A percentile compares a stretch with the other conserved stretches of the same genome.
These are phyloP conservation scores for Eupsilia transversa DNA, from an alignment of 2,888 invertebrate genomes.

Conservation along the genomic window DNA sequence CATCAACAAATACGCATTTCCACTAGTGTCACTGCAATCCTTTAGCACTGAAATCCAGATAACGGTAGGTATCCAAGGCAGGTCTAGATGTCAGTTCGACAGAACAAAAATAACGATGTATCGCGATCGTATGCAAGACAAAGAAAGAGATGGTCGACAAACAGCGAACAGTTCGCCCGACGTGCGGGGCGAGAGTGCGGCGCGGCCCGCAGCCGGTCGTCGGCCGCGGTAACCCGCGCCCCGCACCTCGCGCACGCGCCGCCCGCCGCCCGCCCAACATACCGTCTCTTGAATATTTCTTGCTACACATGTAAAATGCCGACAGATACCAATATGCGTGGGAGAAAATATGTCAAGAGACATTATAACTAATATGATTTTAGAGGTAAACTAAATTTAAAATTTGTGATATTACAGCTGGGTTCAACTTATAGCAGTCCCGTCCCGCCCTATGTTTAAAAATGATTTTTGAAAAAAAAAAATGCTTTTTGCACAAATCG, in stretches of 20 bases:
- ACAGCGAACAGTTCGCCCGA: conserved; percentile 75
- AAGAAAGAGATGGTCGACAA: conserved; percentile 73
- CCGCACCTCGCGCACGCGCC: conserved; percentile 82
- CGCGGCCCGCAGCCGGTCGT: conserved; percentile 77
- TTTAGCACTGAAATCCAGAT: conserved; percentile 87
- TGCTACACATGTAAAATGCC: conserved; percentile 83
- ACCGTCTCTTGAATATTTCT: conserved; percentile 81
- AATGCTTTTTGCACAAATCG: not conserved
- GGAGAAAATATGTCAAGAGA: conserved; percentile 69
- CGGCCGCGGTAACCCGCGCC: conserved; percentile 73
- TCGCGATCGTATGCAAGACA: conserved; percentile 80
- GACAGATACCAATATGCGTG: conserved; percentile 79
- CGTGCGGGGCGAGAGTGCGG: conserved; percentile 85
- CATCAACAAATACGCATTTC: conserved; percentile 69
- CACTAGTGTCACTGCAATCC: conserved; percentile 88
- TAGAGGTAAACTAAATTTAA: conserved; percentile 39
- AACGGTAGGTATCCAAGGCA: conserved; percentile 71
- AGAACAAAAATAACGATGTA: conserved; percentile 84
- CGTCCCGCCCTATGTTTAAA: not conserved
- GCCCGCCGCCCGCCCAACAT: conserved; percentile 81
- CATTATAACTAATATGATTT: conserved; percentile 47
- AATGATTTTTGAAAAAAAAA: not conserved
- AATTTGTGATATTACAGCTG: conserved; percentile 40
- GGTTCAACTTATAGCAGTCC: not conserved
- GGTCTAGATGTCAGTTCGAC: conserved; percentile 67